Percentiles rank a stretch among this genome's conserved stretches.
Conservation (phyloP, 2,797 vertebrate species). For the Muraenolepis orangiensis region DNA sequence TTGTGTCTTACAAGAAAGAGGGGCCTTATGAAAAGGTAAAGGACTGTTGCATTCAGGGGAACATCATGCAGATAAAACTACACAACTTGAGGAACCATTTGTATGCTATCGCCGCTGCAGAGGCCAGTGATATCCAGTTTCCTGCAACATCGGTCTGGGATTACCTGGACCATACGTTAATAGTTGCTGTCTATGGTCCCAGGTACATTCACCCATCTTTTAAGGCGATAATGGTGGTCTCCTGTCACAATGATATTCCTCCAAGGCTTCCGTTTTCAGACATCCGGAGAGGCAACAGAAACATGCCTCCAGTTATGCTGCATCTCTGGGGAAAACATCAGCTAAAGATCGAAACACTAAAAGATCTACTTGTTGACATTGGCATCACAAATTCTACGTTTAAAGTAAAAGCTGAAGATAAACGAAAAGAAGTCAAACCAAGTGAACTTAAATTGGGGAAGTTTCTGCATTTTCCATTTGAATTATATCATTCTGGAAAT, state of each 20-base stretch:
- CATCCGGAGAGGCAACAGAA: slow-evolving; percentile 78
- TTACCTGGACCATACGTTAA: slow-evolving; percentile 82
- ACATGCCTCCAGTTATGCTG: slow-evolving; percentile 84
- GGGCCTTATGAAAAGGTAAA: slow-evolving; percentile 86
- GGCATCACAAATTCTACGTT: slow-evolving; percentile 75
- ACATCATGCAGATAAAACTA: slow-evolving; percentile 86
- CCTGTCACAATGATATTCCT: slow-evolving; percentile 86
- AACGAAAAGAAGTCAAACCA: slow-evolving; percentile 78
- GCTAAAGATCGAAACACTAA: slow-evolving; percentile 77
- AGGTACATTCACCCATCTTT: slow-evolving; percentile 93
- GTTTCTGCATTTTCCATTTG: slow-evolving; percentile 80
- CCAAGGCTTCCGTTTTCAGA: slow-evolving; percentile 83
- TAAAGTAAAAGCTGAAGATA: slow-evolving; percentile 77
- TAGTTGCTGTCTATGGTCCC: slow-evolving; percentile 90
- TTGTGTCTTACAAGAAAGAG: slow-evolving; percentile 79
- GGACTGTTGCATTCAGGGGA: slow-evolving; percentile 80
- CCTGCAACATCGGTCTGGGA: slow-evolving; percentile 87
- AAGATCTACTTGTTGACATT: slow-evolving; percentile 78
- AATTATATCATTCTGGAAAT: slow-evolving; percentile 72
- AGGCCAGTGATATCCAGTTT: slow-evolving; percentile 76
- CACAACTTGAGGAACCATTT: slow-evolving; percentile 79
- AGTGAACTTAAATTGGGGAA: slow-evolving; percentile 79
- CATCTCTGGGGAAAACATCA: slow-evolving; percentile 90
- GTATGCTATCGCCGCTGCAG: slow-evolving; percentile 81
- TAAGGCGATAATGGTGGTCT: slow-evolving; percentile 82